These are phyloP conservation scores for Aphidius gifuensis DNA, from an alignment of 1,140 invertebrate species.

Conservation along the genomic window DNA sequence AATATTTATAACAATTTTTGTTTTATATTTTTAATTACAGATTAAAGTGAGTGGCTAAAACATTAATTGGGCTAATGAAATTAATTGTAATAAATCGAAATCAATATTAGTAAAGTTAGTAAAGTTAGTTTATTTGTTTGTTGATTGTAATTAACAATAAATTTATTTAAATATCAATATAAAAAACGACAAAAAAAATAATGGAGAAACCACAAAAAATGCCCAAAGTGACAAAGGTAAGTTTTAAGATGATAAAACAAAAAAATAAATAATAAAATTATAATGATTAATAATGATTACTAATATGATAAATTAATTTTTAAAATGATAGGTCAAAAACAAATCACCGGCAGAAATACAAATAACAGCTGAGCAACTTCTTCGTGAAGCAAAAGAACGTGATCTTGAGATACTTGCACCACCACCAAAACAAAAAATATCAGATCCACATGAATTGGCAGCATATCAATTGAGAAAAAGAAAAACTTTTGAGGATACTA, in stretches of 20 bases:
- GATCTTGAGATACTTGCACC: slow-evolving; percentile 97
- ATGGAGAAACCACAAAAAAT: slow-evolving; percentile 78
- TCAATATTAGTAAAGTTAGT: no score
- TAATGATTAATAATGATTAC: no score
- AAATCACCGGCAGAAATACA: slow-evolving; percentile 99
- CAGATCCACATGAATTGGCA: slow-evolving; percentile 96
- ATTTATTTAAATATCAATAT: no score
- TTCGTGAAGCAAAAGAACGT: slow-evolving; percentile 97
- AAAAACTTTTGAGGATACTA: slow-evolving; percentile 97
- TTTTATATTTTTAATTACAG: no score
- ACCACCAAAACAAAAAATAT: slow-evolving; percentile 99
- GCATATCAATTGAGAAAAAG: slow-evolving; percentile 93
- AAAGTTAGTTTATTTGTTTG: no score
- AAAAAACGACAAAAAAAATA: not conserved
- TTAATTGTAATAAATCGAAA: no score
- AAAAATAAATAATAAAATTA: no score
- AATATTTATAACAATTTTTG: no score
- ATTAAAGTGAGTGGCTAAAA: no score
- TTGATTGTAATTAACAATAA: no score
- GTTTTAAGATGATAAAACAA: slow-evolving; percentile 9
- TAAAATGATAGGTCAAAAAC: slow-evolving; percentile 77
- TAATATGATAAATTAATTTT: not conserved
- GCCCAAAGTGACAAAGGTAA: slow-evolving; percentile 94
- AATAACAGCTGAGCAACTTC: slow-evolving; percentile 97
- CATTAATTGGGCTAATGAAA: no score